phyloP scores from a whole-genome alignment of 35 echinoderm and acorn worm genomes.

The Hemicentrotus pulcherrimus region DNA sequence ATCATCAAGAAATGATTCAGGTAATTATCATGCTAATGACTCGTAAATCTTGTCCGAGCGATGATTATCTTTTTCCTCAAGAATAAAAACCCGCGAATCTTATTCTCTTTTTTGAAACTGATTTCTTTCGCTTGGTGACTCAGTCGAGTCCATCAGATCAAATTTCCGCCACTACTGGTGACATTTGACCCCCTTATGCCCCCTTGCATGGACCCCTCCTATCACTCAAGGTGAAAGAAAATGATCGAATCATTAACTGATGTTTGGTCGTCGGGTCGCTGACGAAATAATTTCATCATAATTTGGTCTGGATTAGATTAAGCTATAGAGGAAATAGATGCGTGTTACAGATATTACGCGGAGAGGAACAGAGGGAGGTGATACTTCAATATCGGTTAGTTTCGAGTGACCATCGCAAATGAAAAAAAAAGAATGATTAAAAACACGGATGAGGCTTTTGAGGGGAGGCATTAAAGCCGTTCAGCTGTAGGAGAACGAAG shows the following conservation, averaged over 20 bases:
- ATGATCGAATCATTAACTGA: constrained; percentile 31
- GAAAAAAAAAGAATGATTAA: neutral
- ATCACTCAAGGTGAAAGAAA: constrained; percentile 22
- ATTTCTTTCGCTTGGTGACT: neutral
- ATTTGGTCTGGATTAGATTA: constrained; percentile 35
- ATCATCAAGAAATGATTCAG: neutral
- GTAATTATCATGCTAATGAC: neutral
- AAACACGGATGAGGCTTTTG: neutral
- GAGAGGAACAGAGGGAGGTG: neutral
- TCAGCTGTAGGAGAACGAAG: neutral
- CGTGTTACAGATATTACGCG: constrained; percentile 24
- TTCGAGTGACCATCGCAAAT: neutral
- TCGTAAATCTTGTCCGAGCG: neutral
- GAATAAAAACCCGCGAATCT: neutral
- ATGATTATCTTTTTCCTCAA: neutral
- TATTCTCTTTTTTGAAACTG: neutral
- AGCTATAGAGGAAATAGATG: constrained; percentile 28
- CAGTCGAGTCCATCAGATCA: neutral
- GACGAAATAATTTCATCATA: constrained; percentile 28
- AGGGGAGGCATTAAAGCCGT: neutral
- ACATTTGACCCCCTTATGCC: constrained; percentile 31
- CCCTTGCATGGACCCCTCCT: neutral
- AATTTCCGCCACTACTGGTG: constrained; percentile 4
- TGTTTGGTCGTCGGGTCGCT: neutral
- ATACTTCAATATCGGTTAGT: neutral